A percentile compares a stretch with the other conserved stretches of the same genome.
Conservation (phyloP, 2,113 vertebrate genomes). For the Motacilla tschutschensis region DNA sequence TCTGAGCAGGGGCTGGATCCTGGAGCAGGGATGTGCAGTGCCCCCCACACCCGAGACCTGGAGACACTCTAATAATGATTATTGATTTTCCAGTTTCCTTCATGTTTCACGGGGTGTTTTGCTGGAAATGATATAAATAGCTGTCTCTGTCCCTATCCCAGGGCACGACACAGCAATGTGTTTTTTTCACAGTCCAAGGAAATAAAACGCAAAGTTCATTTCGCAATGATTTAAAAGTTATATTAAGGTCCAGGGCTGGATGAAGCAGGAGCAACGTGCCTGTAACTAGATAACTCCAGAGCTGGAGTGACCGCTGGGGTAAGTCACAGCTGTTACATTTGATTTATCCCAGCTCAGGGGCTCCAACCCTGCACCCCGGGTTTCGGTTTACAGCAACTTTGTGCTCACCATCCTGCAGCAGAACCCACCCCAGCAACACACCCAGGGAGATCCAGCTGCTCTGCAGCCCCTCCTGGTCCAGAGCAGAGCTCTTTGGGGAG, state of each 20-base stretch:
- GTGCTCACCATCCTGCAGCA: not conserved
- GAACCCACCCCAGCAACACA: not conserved
- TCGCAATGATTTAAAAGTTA: constrained; percentile 36
- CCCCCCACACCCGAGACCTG: not conserved
- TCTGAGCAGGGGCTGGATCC: accelerated
- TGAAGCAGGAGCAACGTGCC: not conserved
- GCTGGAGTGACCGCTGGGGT: not conserved
- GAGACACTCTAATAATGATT: not conserved
- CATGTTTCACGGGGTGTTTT: not conserved
- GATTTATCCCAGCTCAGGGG: constrained; percentile 28
- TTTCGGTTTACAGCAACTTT: not conserved
- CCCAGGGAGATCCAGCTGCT: not conserved
- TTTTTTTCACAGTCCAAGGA: not conserved
- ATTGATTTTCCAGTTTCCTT: constrained; percentile 50
- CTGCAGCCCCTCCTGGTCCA: not conserved
- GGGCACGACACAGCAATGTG: not conserved
- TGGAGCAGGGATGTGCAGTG: not conserved
- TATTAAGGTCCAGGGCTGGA: constrained; percentile 12
- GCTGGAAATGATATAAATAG: constrained; percentile 35
- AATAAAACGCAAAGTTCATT: constrained; percentile 43
- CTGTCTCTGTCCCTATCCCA: constrained; percentile 19
- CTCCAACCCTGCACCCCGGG: not conserved
- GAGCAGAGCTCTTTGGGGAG: constrained; percentile 7
- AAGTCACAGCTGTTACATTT: constrained; percentile 29
- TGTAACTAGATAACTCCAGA: constrained; percentile 54